Base-by-base conservation (phyloP, 1,140 invertebrate genomes). In the Chrysoperla carnea region DNA sequence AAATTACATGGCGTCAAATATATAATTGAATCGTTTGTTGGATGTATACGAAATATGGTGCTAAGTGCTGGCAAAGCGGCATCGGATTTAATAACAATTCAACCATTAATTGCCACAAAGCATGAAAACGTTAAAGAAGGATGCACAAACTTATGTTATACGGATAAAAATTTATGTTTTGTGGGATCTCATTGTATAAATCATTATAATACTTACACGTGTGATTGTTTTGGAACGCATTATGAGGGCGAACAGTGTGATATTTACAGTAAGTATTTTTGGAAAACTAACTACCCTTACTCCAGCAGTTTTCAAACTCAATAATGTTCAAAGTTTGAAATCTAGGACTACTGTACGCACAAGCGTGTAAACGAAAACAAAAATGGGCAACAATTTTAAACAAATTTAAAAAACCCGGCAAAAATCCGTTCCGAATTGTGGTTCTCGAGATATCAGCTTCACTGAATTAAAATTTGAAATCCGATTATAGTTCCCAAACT, bases 181-280 rank as follows among this genome's bases (percentile, higher is more conserved):
- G 67, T 80, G 52, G 79, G 83, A 35, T 84, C 81, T 23, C 73
- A 72, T 44, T 92, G 87, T 60, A 79, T 91, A 33, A 91, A 92
- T 61, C 84, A 90, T 54, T 92, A 89, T 54, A 82, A 83, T 50
- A 76, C 76, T 44, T 72, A 84, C 35, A 78, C 81, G 4, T 91
- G 86, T 52, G 84, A 91, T 55, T 95, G 89, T 59, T 93, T 93
- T 59, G 87, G 86, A 15, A 89, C 86, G 3, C 71, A 78, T 51
- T 87, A 88, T 59, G 87, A 94, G 64, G 88, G 89, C 52, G 78
- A 86, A 50, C 75, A 78, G 43, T 95, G 89, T 60, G 84, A 91
- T 63, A 79, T 86, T 49, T 84, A 86, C 56, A 84, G 87, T 91
- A 71, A 72, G 78, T 11, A 33, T 11, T 33, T 33, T 11, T 11